Base-by-base conservation (phyloP, 2,888 invertebrate genomes). In the Tanypteryx hageni region DNA sequence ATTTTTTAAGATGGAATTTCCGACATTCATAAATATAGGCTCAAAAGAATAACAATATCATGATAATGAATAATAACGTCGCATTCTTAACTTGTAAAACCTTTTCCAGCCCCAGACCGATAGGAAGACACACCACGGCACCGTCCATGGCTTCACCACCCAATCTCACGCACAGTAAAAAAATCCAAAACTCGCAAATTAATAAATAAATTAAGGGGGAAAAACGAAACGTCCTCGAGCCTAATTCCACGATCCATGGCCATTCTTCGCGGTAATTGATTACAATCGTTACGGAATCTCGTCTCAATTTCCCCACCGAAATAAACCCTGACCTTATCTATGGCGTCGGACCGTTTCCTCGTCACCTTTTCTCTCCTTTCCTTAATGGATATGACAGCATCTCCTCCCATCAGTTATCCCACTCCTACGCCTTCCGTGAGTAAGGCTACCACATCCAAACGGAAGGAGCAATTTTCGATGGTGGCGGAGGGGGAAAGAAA, bases 211-310 rank as follows among this genome's bases (percentile, higher is more conserved):
- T 76, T 76, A 76, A 61, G 27, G 22, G 22, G 10, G 27, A 27
- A 76, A 27, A 76, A 76, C 27, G 22, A 9, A 11, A 11, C 76
- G 76, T 76, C 76, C 76, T 76, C 76, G 76, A 76, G 27, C 76
- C 76, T 27, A 76, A 76, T 76, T 76, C 76, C 76, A 76, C 76
- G 76, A 76, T 76, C 76, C 76, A 76, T 76, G 76, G 76, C 22
- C 76, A 76, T 76, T 76, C 27, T 76, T 76, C 76, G 5, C 10
- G 76, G 22, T 9, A 76, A 76, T 13, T 27, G 76, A 76, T 76
- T 27, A 13, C 13, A 76, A 76, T 76, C 76, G 22, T 27, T 22
- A 27, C 27, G 27, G 27, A 76, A 76, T 76, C 76, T 76, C 27
- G 27, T 76, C 76, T 76, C 27, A 76, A 76, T 76, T 76, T 76